Base-by-base conservation (phyloP, 2,888 invertebrate genomes). In the Perithous albicinctus region DNA sequence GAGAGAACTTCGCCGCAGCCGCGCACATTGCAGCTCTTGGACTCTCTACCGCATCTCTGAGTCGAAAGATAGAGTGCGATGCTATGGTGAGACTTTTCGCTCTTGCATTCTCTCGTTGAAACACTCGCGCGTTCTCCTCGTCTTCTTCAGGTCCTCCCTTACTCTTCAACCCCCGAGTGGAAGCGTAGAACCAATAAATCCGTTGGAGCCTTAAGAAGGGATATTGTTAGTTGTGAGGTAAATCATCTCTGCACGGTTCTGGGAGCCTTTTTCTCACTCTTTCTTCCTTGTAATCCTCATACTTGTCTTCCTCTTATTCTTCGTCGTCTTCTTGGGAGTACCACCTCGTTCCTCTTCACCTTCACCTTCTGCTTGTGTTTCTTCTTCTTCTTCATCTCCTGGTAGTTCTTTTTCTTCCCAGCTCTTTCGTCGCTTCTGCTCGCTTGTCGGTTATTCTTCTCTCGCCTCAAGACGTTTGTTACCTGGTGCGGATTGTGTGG, bases 211-310 rank as follows among this genome's bases (percentile, higher is more conserved):
- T 86, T 87, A 86, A 89, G 91, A 89, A 90, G 88, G 90, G 90
- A 91, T 91, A 91, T 91, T 91, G 90, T 91, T 90, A 90, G 91
- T 89, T 91, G 91, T 90, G 87, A 91, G 91, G 91, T 91, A 91
- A 91, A 91, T 91, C 91, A 91, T 91, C 89, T 90, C 89, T 87
- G 86, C 88, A 74, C 76, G 72, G 83, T 76, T 75, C 66, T 64
- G 82, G 75, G 79, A 73, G 80, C 86, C 88, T 87, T 87, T n/a
- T 86, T 87, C 85, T 81, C 85, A 74, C 86, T 88, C 83, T 88
- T 82, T 85, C 83, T 85, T 83, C 80, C 83, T 84, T 76, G 29
- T n/a, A 29, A 8, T 64, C 20, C 74, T 66, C 41, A 18, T 38
- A 20, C 41, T 63, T 70, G 41, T 56, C n/a, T 10, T 75, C 41